Evolutionary conservation across 2,888 invertebrate genomes (phyloP).

Genomic region (Ametastegia equiseti): DNA sequence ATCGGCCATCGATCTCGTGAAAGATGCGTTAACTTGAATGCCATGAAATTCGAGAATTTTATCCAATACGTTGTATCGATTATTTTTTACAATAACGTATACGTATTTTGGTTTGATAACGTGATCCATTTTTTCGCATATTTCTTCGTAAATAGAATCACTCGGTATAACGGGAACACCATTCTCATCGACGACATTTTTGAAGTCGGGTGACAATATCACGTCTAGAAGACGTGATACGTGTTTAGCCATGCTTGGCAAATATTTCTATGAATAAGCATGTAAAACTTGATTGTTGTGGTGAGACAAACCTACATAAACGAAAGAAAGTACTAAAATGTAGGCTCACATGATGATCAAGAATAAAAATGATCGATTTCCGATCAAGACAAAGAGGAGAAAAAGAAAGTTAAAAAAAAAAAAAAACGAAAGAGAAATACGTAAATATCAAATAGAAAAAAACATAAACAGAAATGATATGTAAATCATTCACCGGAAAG

Average conservation of each 20-base stretch:
- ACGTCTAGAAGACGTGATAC: neutral
- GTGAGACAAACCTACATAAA: neutral
- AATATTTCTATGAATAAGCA: neutral
- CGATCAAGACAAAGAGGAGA: neutral
- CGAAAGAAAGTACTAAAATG: neutral
- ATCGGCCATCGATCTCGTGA: neutral
- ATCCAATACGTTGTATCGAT: constrained; percentile 18
- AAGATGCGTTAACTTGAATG: neutral
- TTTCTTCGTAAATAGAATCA: neutral
- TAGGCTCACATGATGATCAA: neutral
- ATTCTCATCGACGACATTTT: constrained; percentile 24
- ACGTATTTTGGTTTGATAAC: constrained; percentile 14
- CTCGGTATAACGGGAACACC: constrained; percentile 2
- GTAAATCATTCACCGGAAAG: neutral
- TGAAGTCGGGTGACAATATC: constrained; percentile 5
- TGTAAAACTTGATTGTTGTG: neutral
- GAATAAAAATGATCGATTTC: neutral
- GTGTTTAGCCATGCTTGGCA: neutral
- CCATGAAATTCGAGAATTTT: neutral
- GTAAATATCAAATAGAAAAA: neutral
- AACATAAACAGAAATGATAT: neutral
- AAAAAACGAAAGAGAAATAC: neutral
- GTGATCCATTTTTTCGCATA: constrained; percentile 18
- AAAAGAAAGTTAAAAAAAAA: too few relatives aligned
- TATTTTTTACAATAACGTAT: constrained; percentile 29